Conservation (phyloP, 2,888 invertebrate species). For the Unio pictorum region DNA sequence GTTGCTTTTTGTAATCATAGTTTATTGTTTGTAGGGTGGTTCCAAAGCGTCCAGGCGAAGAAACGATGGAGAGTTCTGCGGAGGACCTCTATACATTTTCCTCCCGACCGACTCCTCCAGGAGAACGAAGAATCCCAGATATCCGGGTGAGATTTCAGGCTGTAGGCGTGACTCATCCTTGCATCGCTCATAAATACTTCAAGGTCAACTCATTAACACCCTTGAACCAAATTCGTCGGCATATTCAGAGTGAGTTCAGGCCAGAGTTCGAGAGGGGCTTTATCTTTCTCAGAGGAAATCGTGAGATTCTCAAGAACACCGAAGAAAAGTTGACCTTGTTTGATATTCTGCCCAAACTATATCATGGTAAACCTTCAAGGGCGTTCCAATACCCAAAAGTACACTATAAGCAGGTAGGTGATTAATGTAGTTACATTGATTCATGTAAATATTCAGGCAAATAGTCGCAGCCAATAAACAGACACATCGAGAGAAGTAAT, state of each 20-base stretch:
- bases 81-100: slow-evolving; percentile 29
- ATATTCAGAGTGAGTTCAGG: slow-evolving; percentile 23
- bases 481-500: too few relatives aligned
- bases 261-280: slow-evolving; percentile 33
- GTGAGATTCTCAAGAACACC: slow-evolving; percentile 26
- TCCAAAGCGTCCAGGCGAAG: slow-evolving; percentile 4
- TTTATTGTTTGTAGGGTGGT: slow-evolving; percentile 15
- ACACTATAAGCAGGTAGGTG: slow-evolving; percentile 37
- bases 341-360: slow-evolving; percentile 39
- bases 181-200: slow-evolving; percentile 18
- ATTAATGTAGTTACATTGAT: background rate
- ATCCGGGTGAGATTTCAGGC: slow-evolving; percentile 38
- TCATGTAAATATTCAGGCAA: too few relatives aligned
- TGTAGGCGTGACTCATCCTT: slow-evolving; percentile 23
- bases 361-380: slow-evolving; percentile 10
- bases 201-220: slow-evolving; percentile 28
- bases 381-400: slow-evolving; percentile 33
- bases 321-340: slow-evolving; percentile 29
- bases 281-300: slow-evolving; percentile 32
- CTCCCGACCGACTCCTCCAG: slow-evolving; percentile 31
- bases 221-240: slow-evolving; percentile 23
- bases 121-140: slow-evolving; percentile 28
- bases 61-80: slow-evolving; percentile 1
- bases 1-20: too few relatives aligned
- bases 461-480: too few relatives aligned